A percentile compares a stretch with the other conserved stretches of the same genome.
Conservation (phyloP, 2,888 invertebrate species). For the Acanthosepion lycidas region DNA sequence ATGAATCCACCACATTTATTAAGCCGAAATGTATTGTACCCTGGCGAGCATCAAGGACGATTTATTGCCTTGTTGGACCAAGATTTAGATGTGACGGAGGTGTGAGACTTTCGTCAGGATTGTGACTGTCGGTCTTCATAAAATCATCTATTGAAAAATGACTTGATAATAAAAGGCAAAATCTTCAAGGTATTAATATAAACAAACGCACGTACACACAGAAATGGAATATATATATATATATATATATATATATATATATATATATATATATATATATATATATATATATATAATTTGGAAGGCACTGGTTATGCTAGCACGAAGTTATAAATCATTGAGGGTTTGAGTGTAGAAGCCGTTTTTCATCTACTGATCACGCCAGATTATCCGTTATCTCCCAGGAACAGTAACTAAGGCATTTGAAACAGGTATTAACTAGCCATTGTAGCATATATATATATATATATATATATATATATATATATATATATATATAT, state of each 20-base stretch:
- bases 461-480: not conserved
- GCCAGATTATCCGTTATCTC: too few relatives aligned
- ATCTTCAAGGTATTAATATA: not conserved
- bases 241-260: constrained; percentile 2
- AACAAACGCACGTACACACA: not conserved
- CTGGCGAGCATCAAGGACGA: constrained; percentile 10
- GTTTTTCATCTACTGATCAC: too few relatives aligned
- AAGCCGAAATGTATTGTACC: constrained; percentile 17
- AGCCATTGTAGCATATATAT: not conserved
- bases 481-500: constrained; percentile 34
- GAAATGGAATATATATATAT: not conserved
- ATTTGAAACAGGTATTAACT: too few relatives aligned
- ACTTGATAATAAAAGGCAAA: not conserved
- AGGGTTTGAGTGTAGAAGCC: too few relatives aligned
- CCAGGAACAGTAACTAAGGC: too few relatives aligned
- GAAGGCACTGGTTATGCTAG: too few relatives aligned
- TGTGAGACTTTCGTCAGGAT: not conserved
- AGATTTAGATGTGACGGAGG: constrained; percentile 41
- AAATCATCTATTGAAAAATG: not conserved
- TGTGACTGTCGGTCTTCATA: not conserved
- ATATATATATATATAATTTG: not conserved
- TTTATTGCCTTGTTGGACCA: constrained; percentile 40
- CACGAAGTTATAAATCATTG: too few relatives aligned
- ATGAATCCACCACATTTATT: constrained; percentile 39
- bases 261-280: not conserved